Conservation (phyloP, 2,113 vertebrate species). For the Cyprinodon tularosa region DNA sequence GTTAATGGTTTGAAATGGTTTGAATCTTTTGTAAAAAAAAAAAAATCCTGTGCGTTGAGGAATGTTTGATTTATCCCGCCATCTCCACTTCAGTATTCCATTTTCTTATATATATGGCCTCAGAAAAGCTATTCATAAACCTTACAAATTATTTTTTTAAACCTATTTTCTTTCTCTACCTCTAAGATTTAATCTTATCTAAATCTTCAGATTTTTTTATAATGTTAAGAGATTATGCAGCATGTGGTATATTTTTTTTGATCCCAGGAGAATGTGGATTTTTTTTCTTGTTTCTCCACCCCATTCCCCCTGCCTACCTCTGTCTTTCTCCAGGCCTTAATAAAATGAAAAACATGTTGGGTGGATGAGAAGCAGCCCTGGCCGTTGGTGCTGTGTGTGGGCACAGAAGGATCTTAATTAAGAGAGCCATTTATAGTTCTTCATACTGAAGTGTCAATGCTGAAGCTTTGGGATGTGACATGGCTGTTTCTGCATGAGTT, state of each 20-base stretch:
- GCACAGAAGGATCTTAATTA: constrained; percentile 61
- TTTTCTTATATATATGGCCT: no score
- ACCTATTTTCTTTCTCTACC: no score
- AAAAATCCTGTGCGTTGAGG: no score
- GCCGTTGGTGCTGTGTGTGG: constrained; percentile 44
- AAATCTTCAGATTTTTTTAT: no score
- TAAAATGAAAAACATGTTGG: constrained; percentile 49
- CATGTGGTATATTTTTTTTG: no score
- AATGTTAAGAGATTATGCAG: no score
- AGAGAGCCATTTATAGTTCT: constrained; percentile 55
- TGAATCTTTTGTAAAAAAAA: background rate
- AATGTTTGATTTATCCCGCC: background rate
- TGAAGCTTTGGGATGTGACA: constrained; percentile 46
- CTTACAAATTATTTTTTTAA: no score
- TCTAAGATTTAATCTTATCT: no score
- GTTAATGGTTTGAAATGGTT: background rate
- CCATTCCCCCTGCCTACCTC: background rate
- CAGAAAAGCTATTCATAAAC: no score
- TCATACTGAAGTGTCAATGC: constrained; percentile 25
- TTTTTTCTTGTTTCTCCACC: constrained; percentile 1
- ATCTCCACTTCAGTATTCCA: no score
- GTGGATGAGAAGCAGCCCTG: constrained; percentile 44
- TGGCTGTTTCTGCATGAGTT: constrained; percentile 34
- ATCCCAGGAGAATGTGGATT: no score
- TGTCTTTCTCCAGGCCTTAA: constrained; percentile 26